phyloP scores from a whole-genome alignment of 2,888 invertebrate species.

The Nephrocerus scutellatus region DNA sequence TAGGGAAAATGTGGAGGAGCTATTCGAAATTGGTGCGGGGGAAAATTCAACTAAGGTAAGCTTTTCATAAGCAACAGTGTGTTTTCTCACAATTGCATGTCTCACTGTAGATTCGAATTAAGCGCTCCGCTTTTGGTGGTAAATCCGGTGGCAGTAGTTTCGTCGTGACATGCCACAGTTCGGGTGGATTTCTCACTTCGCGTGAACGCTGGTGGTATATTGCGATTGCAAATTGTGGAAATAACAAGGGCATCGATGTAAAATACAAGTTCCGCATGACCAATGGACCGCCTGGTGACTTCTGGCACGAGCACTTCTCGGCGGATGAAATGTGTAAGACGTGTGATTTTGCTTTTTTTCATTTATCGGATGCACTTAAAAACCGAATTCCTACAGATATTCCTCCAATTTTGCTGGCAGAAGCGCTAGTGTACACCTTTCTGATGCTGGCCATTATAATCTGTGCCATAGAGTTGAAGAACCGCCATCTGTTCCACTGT shows the following conservation, averaged over 20 bases:
- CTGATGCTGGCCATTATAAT: conserved; percentile 65
- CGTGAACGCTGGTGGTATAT: conserved; percentile 94
- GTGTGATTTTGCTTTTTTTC: neutral
- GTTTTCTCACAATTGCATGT: neutral
- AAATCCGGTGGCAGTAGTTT: conserved; percentile 34
- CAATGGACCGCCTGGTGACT: conserved; percentile 71
- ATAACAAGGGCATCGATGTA: conserved; percentile 66
- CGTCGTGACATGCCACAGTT: conserved; percentile 57
- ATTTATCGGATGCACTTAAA: conserved; percentile 1
- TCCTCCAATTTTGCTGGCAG: conserved; percentile 70
- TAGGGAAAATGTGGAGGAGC: conserved; percentile 50
- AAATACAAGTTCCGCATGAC: conserved; percentile 81
- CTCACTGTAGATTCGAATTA: conserved; percentile 17
- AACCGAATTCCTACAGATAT: conserved; percentile 60
- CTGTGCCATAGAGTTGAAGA: conserved; percentile 67
- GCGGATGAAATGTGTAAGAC: conserved; percentile 91
- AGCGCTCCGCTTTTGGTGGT: conserved; percentile 24
- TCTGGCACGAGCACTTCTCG: conserved; percentile 86
- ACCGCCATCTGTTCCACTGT: conserved; percentile 74
- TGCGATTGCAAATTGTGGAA: conserved; percentile 73
- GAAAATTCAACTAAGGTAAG: conserved; percentile 16
- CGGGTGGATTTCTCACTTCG: conserved; percentile 67
- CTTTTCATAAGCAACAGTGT: neutral
- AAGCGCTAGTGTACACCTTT: conserved; percentile 64
- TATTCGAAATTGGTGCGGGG: conserved; percentile 39